Evolutionary conservation across 2,888 invertebrate genomes (phyloP).

Genomic region (Leptinotarsa juncta): DNA sequence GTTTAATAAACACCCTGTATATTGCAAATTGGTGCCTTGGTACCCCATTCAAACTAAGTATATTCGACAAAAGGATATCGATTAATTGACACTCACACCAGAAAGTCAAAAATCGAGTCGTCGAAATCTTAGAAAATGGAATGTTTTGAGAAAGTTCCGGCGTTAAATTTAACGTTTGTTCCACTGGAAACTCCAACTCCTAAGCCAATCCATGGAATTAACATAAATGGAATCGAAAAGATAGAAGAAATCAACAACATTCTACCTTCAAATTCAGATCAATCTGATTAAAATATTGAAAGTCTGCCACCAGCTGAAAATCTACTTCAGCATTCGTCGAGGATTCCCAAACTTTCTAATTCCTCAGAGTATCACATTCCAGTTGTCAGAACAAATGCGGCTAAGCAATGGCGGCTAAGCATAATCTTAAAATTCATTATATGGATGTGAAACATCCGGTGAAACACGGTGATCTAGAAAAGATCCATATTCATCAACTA

Average conservation of each 20-base stretch:
- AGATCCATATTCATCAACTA: no score
- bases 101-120: background rate
- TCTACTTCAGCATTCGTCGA: background rate
- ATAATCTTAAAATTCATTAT: no score
- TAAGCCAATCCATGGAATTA: background rate
- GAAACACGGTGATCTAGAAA: no score
- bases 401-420: no score
- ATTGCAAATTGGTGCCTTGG: no score
- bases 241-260: background rate
- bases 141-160: background rate
- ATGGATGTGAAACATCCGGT: no score
- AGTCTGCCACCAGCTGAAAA: background rate
- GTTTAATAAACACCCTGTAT: no score
- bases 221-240: background rate
- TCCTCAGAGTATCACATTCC: background rate
- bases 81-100: background rate
- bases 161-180: background rate
- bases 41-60: no score
- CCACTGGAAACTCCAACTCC: background rate
- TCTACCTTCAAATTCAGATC: background rate
- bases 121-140: constrained; percentile 2
- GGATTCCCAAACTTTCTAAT: background rate
- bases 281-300: background rate
- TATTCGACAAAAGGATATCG: background rate
- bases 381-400: no score